Conservation (phyloP, 2,113 vertebrate genomes). For the Limanda limanda region DNA sequence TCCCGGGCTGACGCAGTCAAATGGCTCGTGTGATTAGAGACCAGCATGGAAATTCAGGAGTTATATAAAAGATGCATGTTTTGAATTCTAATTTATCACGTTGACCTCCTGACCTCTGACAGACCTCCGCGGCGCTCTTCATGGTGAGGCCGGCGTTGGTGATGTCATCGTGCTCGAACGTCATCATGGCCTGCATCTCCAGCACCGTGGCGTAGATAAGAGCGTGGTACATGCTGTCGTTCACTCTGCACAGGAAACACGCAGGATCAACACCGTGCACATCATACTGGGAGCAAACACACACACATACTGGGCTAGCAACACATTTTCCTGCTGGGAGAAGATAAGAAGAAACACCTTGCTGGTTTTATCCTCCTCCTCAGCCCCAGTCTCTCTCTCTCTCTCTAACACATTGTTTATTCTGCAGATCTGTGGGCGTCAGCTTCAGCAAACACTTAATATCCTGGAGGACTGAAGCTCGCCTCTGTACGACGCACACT, state of each 20-base stretch:
- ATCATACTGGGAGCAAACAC: constrained; percentile 27
- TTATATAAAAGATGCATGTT: not conserved
- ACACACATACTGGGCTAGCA: not conserved
- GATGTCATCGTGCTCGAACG: constrained; percentile 87
- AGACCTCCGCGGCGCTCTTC: constrained; percentile 86
- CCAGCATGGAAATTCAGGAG: constrained; percentile 51
- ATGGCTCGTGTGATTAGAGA: constrained; percentile 23
- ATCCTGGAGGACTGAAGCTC: constrained; percentile 79
- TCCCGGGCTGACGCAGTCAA: constrained; percentile 65
- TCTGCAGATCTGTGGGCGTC: constrained; percentile 77
- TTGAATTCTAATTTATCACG: not conserved
- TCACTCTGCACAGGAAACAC: constrained; percentile 65
- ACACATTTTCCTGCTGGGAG: constrained; percentile 33
- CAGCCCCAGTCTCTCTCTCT: not conserved
- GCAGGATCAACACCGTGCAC: constrained; percentile 20
- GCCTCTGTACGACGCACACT: constrained; percentile 9
- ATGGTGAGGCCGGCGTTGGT: constrained; percentile 84
- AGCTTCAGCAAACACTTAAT: constrained; percentile 82
- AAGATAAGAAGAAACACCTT: constrained; percentile 54
- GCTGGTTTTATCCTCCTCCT: constrained; percentile 18
- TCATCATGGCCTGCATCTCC: constrained; percentile 91
- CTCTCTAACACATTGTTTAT: constrained; percentile 67
- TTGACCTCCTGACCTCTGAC: constrained; percentile 80
- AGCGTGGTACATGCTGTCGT: constrained; percentile 87
- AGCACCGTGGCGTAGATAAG: constrained; percentile 86